Percentiles rank a stretch among this genome's conserved stretches.
Conservation (phyloP, 2,888 invertebrate species). For the Tipula vernalis region DNA sequence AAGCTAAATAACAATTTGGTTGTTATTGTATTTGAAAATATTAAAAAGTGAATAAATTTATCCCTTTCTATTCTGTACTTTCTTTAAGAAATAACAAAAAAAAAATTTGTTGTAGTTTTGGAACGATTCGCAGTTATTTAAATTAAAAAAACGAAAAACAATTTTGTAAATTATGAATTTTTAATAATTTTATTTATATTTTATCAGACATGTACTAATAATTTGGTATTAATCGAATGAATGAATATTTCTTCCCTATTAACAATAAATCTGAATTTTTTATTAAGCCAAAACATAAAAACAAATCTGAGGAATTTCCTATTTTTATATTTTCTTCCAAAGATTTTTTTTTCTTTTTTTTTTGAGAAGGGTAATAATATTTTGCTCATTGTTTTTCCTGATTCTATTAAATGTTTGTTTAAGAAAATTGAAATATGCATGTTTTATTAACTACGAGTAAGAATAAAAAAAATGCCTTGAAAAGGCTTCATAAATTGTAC, state of each 20-base stretch:
- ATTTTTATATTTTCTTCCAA: not conserved
- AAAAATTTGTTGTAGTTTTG: not conserved
- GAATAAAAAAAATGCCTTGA: not conserved
- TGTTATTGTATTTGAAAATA: not conserved
- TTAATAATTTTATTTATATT: not conserved
- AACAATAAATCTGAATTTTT: not conserved
- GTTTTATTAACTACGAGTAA: not conserved
- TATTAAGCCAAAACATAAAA: not conserved
- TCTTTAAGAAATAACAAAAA: not conserved
- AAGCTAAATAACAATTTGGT: not conserved
- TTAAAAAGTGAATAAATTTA: not conserved
- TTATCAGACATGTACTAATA: not conserved
- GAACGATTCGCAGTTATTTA: not conserved
- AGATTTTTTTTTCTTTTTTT: not conserved
- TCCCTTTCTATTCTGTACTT: not conserved
- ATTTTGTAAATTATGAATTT: not conserved
- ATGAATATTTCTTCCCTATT: not conserved
- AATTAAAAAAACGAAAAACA: not conserved
- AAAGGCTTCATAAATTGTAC: not conserved
- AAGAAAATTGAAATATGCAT: not conserved
- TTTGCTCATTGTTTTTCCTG: not conserved
- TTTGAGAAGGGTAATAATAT: not conserved
- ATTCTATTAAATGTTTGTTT: not conserved
- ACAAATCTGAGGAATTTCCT: not conserved
- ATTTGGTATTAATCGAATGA: not conserved